These are phyloP conservation scores for Dolichallabes microphthalmus DNA, from an alignment of 2,113 vertebrate species.

Conservation along the genomic window DNA sequence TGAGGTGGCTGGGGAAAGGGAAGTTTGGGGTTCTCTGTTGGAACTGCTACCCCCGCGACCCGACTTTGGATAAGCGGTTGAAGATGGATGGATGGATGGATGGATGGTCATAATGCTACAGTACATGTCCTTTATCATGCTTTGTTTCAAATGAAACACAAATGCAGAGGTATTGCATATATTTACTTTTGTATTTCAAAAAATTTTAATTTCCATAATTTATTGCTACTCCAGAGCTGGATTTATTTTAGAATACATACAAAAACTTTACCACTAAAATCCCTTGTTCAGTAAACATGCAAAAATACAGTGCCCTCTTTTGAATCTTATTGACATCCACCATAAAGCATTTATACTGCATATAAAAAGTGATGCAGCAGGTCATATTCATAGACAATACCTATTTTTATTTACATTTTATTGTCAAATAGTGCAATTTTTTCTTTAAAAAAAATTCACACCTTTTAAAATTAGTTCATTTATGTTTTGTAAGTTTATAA, in stretches of 20 bases:
- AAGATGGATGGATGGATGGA: no score
- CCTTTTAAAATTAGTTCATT: not conserved
- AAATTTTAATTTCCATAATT: not conserved
- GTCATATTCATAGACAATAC: not conserved
- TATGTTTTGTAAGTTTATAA: not conserved
- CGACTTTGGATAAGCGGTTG: no score
- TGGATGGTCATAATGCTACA: no score
- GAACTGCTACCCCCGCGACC: no score
- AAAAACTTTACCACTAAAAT: not conserved
- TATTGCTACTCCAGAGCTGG: not conserved
- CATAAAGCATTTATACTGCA: not conserved
- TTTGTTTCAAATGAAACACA: slow-evolving; percentile 3
- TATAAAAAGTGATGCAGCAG: not conserved
- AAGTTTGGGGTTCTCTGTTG: no score
- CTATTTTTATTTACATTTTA: not conserved
- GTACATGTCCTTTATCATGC: not conserved
- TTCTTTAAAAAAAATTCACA: not conserved
- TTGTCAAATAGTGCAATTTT: not conserved
- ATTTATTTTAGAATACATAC: not conserved
- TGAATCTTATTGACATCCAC: not conserved
- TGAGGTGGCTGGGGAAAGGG: no score
- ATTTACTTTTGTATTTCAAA: not conserved
- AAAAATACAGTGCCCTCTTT: not conserved
- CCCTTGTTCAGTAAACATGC: slow-evolving; percentile 19
- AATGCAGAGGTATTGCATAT: not conserved